Percentiles rank a stretch among this genome's conserved stretches.
phyloP scores from a whole-genome alignment of 2,797 vertebrate genomes.

The Gymnodraco acuticeps region DNA sequence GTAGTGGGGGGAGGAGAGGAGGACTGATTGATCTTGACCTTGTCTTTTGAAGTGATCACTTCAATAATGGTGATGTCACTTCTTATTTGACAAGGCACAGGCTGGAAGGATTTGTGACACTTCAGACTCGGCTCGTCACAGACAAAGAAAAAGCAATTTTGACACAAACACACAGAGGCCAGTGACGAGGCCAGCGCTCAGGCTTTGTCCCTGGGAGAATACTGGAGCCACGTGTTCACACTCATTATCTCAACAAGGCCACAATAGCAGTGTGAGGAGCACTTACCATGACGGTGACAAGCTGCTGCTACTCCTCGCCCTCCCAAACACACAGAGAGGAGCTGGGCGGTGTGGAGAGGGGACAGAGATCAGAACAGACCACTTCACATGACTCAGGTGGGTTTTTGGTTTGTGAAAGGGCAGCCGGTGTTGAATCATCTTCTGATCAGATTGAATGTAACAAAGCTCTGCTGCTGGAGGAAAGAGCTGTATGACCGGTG shows the following conservation, averaged over 20 bases:
- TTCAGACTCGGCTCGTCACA: slow-evolving; percentile 22
- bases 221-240: slow-evolving; percentile 29
- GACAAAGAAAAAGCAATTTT: slow-evolving; percentile 22
- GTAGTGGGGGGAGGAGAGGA: background rate
- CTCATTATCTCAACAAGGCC: slow-evolving; percentile 38
- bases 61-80: slow-evolving; percentile 41
- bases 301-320: slow-evolving; percentile 30
- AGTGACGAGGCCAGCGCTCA: slow-evolving; percentile 11
- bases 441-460: background rate
- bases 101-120: slow-evolving; percentile 37
- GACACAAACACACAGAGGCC: slow-evolving; percentile 2
- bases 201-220: slow-evolving; percentile 26
- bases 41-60: slow-evolving; percentile 34
- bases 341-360: slow-evolving; percentile 28
- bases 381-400: slow-evolving; percentile 29
- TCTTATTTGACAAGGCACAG: slow-evolving; percentile 34
- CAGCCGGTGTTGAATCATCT: slow-evolving; percentile 9
- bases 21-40: slow-evolving; percentile 54
- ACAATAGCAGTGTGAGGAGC: slow-evolving; percentile 24
- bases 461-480: background rate
- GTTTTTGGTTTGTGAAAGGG: slow-evolving; percentile 29
- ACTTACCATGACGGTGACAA: slow-evolving; percentile 8
- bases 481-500: background rate
- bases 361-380: slow-evolving; percentile 29
- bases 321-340: slow-evolving; percentile 23